Percentiles rank a stretch among this genome's conserved stretches.
These are phyloP conservation scores for Keiferia lycopersicella DNA, from an alignment of 2,888 invertebrate genomes.

Conservation along the genomic window DNA sequence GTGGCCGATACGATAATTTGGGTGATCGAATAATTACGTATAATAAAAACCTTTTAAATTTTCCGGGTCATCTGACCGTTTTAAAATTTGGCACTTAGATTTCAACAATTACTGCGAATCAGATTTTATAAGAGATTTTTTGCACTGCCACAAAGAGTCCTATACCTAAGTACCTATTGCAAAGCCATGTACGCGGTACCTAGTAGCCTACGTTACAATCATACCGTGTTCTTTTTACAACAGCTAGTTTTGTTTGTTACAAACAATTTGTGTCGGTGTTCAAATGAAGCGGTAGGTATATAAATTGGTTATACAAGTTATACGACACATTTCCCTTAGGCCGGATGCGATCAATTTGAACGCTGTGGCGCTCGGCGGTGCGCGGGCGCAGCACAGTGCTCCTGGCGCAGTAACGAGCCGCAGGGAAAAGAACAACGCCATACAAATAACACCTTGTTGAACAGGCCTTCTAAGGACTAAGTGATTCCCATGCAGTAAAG, in stretches of 20 bases:
- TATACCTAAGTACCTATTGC: too few relatives aligned
- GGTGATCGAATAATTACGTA: too few relatives aligned
- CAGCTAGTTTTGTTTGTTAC: neutral
- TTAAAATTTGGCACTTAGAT: too few relatives aligned
- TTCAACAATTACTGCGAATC: too few relatives aligned
- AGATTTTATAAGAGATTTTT: too few relatives aligned
- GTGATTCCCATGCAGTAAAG: neutral
- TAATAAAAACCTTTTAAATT: too few relatives aligned
- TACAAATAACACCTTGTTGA: too few relatives aligned
- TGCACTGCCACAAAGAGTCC: too few relatives aligned
- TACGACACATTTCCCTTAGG: slow-evolving; percentile 77
- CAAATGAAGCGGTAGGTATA: slow-evolving; percentile 72
- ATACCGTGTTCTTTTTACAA: neutral
- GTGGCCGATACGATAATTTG: too few relatives aligned
- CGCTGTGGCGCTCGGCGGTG: slow-evolving; percentile 53
- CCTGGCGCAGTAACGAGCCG: slow-evolving; percentile 61
- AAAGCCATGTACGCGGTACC: too few relatives aligned
- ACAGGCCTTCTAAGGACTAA: neutral
- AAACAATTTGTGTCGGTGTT: slow-evolving; percentile 54
- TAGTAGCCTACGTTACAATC: too few relatives aligned
- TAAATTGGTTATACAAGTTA: slow-evolving; percentile 75
- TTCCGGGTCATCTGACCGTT: too few relatives aligned
- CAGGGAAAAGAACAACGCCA: slow-evolving; percentile 47
- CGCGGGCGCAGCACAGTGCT: slow-evolving; percentile 53
- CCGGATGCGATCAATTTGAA: slow-evolving; percentile 80